Base-by-base conservation (phyloP, 2,797 vertebrate species). In the Macroramphosus scolopax region DNA sequence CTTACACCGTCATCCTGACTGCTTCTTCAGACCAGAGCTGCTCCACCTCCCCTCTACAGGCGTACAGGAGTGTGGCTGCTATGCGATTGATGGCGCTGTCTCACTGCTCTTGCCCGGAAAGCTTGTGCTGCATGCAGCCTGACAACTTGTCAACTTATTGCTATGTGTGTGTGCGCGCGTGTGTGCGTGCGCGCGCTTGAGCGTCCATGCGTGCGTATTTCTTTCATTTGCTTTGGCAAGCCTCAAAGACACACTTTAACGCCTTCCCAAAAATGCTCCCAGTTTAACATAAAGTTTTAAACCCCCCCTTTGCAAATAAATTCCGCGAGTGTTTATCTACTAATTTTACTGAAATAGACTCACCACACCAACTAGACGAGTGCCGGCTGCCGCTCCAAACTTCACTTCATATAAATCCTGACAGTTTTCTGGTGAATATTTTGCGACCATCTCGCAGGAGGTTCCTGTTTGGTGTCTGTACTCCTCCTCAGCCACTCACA, bases 41-140 rank as follows among this genome's bases (percentile, higher is more conserved):
- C 50, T 47, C 56, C 39, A 3, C 57, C 12, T 29, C 41, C 46
- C 17, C 48, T 38, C 22, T 8, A 15, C 46, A 22, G 29, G 43
- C 63, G 16, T 50, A 10, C 57, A 10, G 64, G 39, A 79, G 57
- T 75, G 67, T 66, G 52, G 44, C 72, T 59, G 54, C 55, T 41
- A 42, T 77, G 77, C 87, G 81, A 85, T 76, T 84, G 89, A 88
- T 90, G 89, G 88, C 89, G 89, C 89, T 89, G 83, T 88, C 80
- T 88, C 83, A 57, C 88, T 85, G 76, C 67, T 63, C 67, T 80
- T 71, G 48, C 73, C 65, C 79, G 77, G 77, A 38, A 68, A 76
- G 20, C 52, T 33, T 9, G 54, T 37, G 59, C 73, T 61, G 62
- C 75, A 43, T 62, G 62, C 43, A 55, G 63, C 51, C 40, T 26